Evolutionary conservation across 64 coral and sea anemone species (phyloP).

Genomic region (Montipora cactus): DNA sequence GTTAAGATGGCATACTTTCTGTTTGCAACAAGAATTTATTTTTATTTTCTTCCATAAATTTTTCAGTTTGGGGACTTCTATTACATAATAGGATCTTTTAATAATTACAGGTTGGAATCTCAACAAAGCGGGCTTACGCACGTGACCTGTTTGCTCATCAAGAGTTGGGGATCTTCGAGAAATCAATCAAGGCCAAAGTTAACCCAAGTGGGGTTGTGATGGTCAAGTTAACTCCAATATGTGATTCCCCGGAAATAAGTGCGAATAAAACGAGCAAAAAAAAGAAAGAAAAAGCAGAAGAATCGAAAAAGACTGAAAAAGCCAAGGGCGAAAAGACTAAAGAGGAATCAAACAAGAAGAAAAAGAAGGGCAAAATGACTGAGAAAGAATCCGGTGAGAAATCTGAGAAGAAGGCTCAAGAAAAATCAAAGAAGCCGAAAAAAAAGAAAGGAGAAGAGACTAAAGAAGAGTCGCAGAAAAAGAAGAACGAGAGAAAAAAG

Average conservation of each 20-base stretch:
- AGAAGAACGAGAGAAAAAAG: background rate
- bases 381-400: background rate
- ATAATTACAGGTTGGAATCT: slow-evolving; percentile 71
- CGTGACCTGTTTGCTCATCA: slow-evolving; percentile 72
- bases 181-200: slow-evolving; percentile 72
- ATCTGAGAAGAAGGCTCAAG: background rate
- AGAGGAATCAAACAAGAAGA: background rate
- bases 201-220: slow-evolving; percentile 90
- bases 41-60: too few relatives aligned
- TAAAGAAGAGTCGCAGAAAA: background rate
- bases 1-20: too few relatives aligned
- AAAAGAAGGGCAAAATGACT: background rate
- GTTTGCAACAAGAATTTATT: too few relatives aligned
- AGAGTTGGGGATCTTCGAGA: slow-evolving; percentile 56
- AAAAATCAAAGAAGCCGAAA: background rate
- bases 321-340: background rate
- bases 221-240: slow-evolving; percentile 64
- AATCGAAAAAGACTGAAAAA: background rate
- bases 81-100: background rate
- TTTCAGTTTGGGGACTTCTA: too few relatives aligned
- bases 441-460: background rate
- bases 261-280: background rate
- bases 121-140: slow-evolving; percentile 40
- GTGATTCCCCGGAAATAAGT: background rate
- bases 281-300: background rate